These are phyloP conservation scores for Cercocebus atys DNA, from an alignment of 2,113 vertebrate species.

Conservation along the genomic window DNA sequence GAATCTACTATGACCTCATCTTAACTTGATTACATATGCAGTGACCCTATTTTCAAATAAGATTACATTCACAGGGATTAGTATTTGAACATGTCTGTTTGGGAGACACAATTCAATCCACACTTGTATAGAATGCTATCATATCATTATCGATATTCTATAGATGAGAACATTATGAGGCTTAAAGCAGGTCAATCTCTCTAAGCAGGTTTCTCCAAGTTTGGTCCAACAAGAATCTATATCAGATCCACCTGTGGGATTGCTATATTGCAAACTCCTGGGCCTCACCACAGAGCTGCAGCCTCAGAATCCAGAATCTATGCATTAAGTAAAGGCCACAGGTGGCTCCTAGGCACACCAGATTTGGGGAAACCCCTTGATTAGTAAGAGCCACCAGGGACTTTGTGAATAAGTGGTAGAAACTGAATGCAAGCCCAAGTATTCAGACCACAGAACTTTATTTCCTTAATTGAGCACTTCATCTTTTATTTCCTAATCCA, in stretches of 20 bases:
- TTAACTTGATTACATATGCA: background rate
- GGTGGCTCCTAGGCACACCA: background rate
- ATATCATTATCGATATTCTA: background rate
- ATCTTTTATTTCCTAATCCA: background rate
- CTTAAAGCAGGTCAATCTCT: background rate
- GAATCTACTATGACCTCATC: background rate
- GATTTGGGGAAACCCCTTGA: background rate
- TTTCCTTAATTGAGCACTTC: background rate
- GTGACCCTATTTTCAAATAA: background rate
- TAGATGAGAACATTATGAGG: background rate
- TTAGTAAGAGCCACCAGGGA: background rate
- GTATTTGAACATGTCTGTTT: background rate
- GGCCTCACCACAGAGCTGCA: background rate
- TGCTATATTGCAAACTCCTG: background rate
- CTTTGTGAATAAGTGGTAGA: background rate
- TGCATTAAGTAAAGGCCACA: background rate
- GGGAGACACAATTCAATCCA: background rate
- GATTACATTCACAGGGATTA: background rate
- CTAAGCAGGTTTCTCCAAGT: background rate
- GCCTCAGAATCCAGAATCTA: background rate
- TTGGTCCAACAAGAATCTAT: background rate
- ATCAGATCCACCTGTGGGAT: background rate
- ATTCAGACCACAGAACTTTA: background rate
- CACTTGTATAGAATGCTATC: background rate
- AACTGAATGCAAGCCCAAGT: background rate